Evolutionary conservation across 2,113 vertebrate genomes (phyloP).

Genomic region (Ptilonorhynchus violaceus): DNA sequence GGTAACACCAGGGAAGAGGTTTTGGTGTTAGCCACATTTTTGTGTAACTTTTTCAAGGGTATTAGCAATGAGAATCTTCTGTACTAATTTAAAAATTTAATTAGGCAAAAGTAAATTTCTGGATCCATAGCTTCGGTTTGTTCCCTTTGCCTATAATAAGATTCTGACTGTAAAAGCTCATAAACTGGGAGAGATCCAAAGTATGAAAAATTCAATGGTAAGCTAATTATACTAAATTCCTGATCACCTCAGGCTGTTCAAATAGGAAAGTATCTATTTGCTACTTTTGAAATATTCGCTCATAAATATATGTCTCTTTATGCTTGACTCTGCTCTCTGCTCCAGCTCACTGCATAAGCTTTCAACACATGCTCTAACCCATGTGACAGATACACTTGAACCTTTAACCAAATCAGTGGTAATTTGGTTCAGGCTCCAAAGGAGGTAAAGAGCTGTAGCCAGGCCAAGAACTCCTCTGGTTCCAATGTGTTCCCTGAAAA

Average conservation of each 20-base stretch:
- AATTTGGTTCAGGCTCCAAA: not conserved
- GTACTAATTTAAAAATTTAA: not conserved
- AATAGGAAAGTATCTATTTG: not conserved
- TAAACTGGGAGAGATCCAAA: not conserved
- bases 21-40: not conserved
- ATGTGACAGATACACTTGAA: not conserved
- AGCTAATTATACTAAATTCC: not conserved
- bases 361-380: not conserved
- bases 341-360: not conserved
- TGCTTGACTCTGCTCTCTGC: not conserved
- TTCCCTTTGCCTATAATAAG: not conserved
- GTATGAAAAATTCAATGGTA: not conserved
- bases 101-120: not conserved
- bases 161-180: not conserved
- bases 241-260: not conserved
- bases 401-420: not conserved
- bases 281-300: not conserved
- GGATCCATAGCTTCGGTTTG: not conserved
- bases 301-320: not conserved
- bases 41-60: not conserved
- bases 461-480: not conserved
- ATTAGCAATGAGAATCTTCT: not conserved
- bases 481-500: not conserved
- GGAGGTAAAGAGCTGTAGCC: not conserved
- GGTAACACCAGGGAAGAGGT: fast-evolving